Percentiles rank a stretch among this genome's conserved stretches.
Conservation (phyloP, 1,140 invertebrate genomes). For the Calliphora vicina region DNA sequence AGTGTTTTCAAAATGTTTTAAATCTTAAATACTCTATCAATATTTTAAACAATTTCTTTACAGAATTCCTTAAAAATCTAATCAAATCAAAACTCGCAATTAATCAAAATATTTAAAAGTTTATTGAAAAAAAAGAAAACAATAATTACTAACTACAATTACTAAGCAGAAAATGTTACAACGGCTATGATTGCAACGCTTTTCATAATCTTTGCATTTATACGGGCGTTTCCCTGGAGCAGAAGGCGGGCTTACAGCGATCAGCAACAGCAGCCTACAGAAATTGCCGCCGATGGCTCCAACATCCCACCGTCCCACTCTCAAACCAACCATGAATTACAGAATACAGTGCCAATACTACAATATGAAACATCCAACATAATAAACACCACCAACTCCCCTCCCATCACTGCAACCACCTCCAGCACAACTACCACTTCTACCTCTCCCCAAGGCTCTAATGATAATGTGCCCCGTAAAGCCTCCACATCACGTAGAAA, state of each 20-base stretch:
- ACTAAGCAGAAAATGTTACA: constrained; percentile 23
- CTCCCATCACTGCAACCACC: background rate
- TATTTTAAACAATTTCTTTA: background rate
- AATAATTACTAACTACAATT: background rate
- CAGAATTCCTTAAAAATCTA: background rate
- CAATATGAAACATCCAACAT: background rate
- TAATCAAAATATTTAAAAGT: background rate
- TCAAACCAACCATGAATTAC: constrained; percentile 41
- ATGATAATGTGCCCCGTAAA: constrained; percentile 15
- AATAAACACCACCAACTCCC: background rate
- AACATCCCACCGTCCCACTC: constrained; percentile 36
- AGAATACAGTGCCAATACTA: constrained; percentile 18
- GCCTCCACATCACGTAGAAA: constrained; percentile 45
- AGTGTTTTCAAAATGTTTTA: background rate
- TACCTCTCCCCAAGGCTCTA: background rate
- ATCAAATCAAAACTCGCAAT: background rate
- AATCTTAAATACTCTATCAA: no score
- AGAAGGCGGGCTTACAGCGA: constrained; percentile 44
- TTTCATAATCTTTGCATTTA: constrained; percentile 62
- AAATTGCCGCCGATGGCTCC: constrained; percentile 35
- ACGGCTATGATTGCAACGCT: constrained; percentile 60
- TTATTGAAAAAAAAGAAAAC: background rate
- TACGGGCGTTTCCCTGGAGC: constrained; percentile 61
- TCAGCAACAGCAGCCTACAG: constrained; percentile 28
- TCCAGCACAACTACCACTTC: background rate